phyloP scores from a whole-genome alignment of 2,113 vertebrate species.

The Cottus gobio region DNA sequence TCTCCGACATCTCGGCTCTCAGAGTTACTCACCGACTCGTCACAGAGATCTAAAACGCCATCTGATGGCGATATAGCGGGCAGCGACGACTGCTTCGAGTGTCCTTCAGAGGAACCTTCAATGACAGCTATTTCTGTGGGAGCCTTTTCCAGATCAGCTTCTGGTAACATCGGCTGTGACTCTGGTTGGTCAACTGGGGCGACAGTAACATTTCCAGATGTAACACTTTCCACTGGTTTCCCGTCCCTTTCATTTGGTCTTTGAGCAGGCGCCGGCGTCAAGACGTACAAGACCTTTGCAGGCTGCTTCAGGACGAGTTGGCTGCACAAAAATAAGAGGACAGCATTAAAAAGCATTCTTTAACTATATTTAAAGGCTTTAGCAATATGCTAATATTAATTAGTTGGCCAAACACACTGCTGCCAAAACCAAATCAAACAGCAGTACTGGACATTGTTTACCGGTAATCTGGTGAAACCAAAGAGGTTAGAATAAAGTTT shows the following conservation, averaged over 20 bases:
- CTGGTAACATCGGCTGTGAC: neutral
- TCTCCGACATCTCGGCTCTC: constrained; percentile 15
- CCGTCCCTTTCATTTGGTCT: constrained; percentile 36
- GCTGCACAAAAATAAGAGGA: constrained; percentile 28
- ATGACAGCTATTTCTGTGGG: neutral
- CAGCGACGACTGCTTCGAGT: neutral
- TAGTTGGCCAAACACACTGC: neutral
- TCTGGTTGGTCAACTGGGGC: neutral
- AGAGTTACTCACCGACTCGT: neutral
- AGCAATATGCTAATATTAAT: neutral
- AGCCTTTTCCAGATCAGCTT: constrained; percentile 13
- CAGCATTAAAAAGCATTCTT: neutral
- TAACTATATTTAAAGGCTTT: neutral
- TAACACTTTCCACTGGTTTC: constrained; percentile 14
- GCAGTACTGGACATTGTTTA: neutral
- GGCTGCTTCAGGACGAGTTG: constrained; percentile 19
- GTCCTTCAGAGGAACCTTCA: constrained; percentile 17
- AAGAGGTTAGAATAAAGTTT: neutral
- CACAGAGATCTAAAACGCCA: neutral
- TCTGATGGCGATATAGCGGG: constrained; percentile 3
- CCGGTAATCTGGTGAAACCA: neutral
- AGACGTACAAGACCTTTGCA: constrained; percentile 20
- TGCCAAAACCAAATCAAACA: neutral
- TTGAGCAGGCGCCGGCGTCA: constrained; percentile 11
- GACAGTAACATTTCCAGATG: constrained; percentile 7